These are phyloP conservation scores for Calcarius lapponicus DNA, from an alignment of 2,797 vertebrate genomes.

Conservation along the genomic window DNA sequence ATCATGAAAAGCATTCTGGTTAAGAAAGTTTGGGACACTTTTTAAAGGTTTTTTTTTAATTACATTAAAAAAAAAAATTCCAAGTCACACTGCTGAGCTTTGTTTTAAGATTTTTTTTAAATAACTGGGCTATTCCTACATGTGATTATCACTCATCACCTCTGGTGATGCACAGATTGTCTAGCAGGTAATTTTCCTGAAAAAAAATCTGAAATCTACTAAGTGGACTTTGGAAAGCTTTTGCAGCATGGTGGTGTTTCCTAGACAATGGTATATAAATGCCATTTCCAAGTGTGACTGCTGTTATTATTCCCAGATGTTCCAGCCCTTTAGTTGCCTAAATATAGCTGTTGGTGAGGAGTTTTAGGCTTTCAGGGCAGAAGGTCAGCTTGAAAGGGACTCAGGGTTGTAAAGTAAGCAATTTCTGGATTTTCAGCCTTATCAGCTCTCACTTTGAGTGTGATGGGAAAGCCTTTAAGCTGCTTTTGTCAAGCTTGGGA, in stretches of 20 bases:
- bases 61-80: neutral
- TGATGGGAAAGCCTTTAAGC: conserved; percentile 42
- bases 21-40: neutral
- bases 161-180: neutral
- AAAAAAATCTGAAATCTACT: neutral
- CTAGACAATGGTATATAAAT: conserved; percentile 8
- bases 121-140: neutral
- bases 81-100: neutral
- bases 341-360: conserved; percentile 54
- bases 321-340: conserved; percentile 40
- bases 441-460: conserved; percentile 57
- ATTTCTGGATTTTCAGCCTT: conserved; percentile 58
- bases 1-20: neutral
- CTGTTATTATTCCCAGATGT: conserved; percentile 70
- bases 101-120: neutral
- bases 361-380: conserved; percentile 52
- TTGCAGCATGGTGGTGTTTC: neutral
- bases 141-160: neutral
- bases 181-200: conserved; percentile 10
- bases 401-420: conserved; percentile 64
- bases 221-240: neutral
- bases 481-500: conserved; percentile 41
- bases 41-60: neutral
- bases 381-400: conserved; percentile 65
- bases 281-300: conserved; percentile 46